These are phyloP conservation scores for Pheosia gnoma DNA, from an alignment of 2,888 invertebrate genomes.

Conservation along the genomic window DNA sequence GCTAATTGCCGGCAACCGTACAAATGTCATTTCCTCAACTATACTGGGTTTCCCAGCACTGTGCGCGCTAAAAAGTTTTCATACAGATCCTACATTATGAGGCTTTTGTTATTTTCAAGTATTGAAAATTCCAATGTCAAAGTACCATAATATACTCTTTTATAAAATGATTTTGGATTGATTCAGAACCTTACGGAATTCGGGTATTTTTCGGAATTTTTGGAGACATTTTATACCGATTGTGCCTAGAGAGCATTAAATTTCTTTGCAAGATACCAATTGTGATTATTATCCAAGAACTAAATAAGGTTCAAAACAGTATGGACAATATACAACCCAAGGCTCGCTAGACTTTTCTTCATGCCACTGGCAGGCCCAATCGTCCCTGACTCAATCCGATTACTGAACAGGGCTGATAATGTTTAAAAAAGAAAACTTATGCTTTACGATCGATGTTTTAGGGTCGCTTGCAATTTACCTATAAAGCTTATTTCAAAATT, in stretches of 20 bases:
- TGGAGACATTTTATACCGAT: no score
- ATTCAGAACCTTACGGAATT: no score
- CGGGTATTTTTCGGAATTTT: no score
- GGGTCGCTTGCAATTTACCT: background rate
- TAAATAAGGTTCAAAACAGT: conserved; percentile 4
- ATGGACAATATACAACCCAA: conserved; percentile 10
- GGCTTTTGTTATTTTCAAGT: no score
- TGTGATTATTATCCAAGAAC: background rate
- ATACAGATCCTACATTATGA: background rate
- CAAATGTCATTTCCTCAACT: conserved; percentile 47
- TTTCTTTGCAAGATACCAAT: no score
- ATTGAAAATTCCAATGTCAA: no score
- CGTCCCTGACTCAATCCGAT: conserved; percentile 62
- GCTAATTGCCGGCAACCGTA: conserved; percentile 70
- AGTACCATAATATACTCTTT: no score
- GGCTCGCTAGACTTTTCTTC: conserved; percentile 18
- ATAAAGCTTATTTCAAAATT: background rate
- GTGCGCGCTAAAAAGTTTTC: background rate
- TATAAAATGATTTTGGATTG: no score
- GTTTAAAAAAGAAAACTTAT: conserved; percentile 44
- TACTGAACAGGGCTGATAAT: conserved; percentile 52
- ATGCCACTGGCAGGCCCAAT: conserved; percentile 43
- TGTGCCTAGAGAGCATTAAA: no score
- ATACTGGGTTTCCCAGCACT: background rate
- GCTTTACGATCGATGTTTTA: background rate